These are phyloP conservation scores for Sebastolobus altivelis DNA, from an alignment of 2,797 vertebrate species.

Conservation along the genomic window DNA sequence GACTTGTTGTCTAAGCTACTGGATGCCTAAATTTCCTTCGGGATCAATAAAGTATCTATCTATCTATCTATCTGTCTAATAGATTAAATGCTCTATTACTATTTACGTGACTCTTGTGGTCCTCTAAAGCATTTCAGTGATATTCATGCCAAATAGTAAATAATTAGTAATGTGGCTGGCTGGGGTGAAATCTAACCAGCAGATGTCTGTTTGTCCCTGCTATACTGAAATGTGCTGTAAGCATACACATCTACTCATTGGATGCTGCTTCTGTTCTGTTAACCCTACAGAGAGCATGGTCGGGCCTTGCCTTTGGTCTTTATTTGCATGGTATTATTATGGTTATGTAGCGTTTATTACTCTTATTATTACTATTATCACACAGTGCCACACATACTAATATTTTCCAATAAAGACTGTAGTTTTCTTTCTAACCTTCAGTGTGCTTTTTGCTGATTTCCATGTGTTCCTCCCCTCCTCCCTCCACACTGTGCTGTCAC, in stretches of 20 bases:
- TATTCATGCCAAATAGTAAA: no score
- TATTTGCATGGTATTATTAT: slow-evolving; percentile 98
- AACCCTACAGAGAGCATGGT: slow-evolving; percentile 96
- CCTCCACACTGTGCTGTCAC: slow-evolving; percentile 86
- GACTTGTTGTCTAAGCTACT: no score
- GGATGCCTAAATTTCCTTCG: no score
- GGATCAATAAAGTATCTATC: no score
- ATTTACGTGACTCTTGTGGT: no score
- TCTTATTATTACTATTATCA: slow-evolving; percentile 98
- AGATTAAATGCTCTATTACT: no score
- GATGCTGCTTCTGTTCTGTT: slow-evolving; percentile 99
- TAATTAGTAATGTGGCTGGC: no score
- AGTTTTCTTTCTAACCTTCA: slow-evolving; percentile 98
- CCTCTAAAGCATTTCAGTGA: no score
- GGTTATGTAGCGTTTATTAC: slow-evolving; percentile 85
- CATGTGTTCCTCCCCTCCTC: slow-evolving; percentile 93
- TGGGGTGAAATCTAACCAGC: no score
- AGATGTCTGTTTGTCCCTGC: slow-evolving; percentile 86
- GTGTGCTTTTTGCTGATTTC: slow-evolving; percentile 99
- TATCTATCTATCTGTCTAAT: no score
- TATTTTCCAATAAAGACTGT: slow-evolving; percentile 99
- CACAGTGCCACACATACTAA: slow-evolving; percentile 90
- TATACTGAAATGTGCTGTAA: slow-evolving; percentile 97
- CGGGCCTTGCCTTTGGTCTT: slow-evolving; percentile 93
- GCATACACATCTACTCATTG: slow-evolving; percentile 99